Evolutionary conservation across 2,113 vertebrate species (phyloP).

Genomic region (Elaphurus davidianus): DNA sequence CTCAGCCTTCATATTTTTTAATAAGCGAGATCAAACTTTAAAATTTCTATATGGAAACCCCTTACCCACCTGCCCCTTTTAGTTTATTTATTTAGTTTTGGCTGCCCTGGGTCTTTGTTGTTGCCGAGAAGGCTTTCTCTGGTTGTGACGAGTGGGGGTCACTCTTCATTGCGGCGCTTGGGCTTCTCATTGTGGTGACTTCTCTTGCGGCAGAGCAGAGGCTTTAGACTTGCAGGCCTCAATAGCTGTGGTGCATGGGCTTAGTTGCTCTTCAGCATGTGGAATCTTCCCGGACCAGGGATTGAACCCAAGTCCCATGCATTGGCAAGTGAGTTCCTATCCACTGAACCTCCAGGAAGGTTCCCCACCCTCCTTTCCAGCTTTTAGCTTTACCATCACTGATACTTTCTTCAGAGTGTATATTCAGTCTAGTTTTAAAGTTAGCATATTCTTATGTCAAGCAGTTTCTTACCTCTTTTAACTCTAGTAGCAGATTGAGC

Average conservation of each 20-base stretch:
- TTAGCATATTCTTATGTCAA: neutral
- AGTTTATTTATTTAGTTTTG: neutral
- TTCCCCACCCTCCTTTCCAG: neutral
- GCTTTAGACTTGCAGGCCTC: neutral
- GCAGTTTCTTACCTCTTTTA: neutral
- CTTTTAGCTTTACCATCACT: neutral
- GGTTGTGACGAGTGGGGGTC: neutral
- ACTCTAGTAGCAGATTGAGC: neutral
- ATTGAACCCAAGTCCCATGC: neutral
- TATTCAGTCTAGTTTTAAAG: neutral
- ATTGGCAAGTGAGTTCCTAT: neutral
- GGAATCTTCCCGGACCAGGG: neutral
- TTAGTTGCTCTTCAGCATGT: neutral
- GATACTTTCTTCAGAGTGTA: neutral
- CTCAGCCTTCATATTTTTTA: neutral
- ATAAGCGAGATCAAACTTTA: neutral
- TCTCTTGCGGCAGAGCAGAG: neutral
- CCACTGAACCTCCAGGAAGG: neutral
- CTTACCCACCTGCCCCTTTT: rapidly evolving
- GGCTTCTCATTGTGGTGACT: neutral
- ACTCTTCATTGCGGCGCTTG: neutral
- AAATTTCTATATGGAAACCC: neutral
- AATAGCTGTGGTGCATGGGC: neutral
- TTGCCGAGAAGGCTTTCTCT: neutral
- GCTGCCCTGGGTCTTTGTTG: neutral